These are phyloP conservation scores for Stegophylla sp. DNA, from an alignment of 2,888 invertebrate species.

Conservation along the genomic window DNA sequence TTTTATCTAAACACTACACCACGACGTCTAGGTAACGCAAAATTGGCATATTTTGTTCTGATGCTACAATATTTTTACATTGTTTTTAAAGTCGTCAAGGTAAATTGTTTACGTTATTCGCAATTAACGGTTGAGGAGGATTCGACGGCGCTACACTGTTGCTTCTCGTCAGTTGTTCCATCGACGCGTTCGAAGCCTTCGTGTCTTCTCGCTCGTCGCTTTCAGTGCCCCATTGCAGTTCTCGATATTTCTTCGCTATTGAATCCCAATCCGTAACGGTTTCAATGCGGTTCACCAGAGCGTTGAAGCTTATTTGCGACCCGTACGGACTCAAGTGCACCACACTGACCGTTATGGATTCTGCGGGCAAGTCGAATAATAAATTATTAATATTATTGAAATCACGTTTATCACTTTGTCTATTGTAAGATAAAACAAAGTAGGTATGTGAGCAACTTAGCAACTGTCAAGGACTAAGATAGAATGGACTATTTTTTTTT, in stretches of 20 bases:
- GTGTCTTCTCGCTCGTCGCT: constrained; percentile 64
- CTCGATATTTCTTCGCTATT: constrained; percentile 86
- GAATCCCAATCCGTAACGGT: constrained; percentile 91
- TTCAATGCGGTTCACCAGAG: constrained; percentile 78
- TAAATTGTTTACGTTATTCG: constrained; percentile 44
- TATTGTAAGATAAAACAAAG: too few species aligned
- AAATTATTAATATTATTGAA: constrained; percentile 15
- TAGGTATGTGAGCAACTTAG: too few species aligned
- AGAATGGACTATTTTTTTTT: too few species aligned
- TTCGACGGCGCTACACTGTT: constrained; percentile 42
- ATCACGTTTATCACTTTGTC: too few species aligned
- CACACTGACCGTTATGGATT: constrained; percentile 79
- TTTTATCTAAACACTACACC: too few species aligned
- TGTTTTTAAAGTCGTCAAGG: neutral
- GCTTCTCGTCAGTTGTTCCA: constrained; percentile 47
- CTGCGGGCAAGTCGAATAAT: constrained; percentile 64
- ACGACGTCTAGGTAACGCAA: too few species aligned
- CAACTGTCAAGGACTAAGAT: too few species aligned
- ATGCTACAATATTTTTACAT: too few species aligned
- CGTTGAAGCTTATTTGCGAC: constrained; percentile 79
- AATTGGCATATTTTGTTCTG: too few species aligned
- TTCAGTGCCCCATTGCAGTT: constrained; percentile 72
- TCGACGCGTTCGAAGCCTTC: constrained; percentile 64
- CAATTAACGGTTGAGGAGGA: constrained; percentile 16
- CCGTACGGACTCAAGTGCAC: constrained; percentile 84